Evolutionary conservation across 2,797 vertebrate genomes (phyloP), one percentile per base, ranked within the genome.

Genomic region (Cyclopterus lumpus): DNA sequence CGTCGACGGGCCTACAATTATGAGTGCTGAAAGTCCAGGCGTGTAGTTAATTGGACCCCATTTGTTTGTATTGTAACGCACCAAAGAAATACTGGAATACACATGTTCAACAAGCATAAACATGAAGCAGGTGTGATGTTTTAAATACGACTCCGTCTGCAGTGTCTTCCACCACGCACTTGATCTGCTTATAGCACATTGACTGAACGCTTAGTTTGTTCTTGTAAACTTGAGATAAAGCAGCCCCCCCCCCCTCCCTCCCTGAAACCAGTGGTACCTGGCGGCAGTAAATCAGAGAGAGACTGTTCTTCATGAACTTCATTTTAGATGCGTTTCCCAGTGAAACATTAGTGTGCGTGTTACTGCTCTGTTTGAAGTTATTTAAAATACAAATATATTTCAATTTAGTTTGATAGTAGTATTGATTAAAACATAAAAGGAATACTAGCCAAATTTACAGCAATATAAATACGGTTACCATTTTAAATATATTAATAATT

Each of bases 1-100:
- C 12, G 61, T 12, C 49, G 61, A 65, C 71, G n/a, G 38, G 40
- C 53, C 69, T 79, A 36, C n/a, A 65, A 65, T 64, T 28, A 79
- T 63, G 61, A 6, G 18, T 38, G 11, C 30, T 55, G 18, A 65
- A 42, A 59, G 20, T 66, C 22, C 9, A 44, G 40, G 44, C 18
- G 62, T 68, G 14, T n/a, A 28, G 67, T 74, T 62, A 26, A 44
- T 5, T 48, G 28, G 34, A 57, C 48, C 18, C 48, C 1, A 26
- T 44, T 57, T n/a, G 57, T 40, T 22, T 65, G 53, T 30, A 22
- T 18, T 54, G 8, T 40, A n/a, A n/a, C n/a, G n/a, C n/a, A n/a
- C n/a, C n/a, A n/a, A n/a, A n/a, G 32, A 55, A 20, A 46, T 46
- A 20, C 44, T 20, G 12, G 1, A 40, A 40, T 14, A 14, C 14